phyloP scores from a whole-genome alignment of 2,888 invertebrate genomes.

The Eristalis pertinax region DNA sequence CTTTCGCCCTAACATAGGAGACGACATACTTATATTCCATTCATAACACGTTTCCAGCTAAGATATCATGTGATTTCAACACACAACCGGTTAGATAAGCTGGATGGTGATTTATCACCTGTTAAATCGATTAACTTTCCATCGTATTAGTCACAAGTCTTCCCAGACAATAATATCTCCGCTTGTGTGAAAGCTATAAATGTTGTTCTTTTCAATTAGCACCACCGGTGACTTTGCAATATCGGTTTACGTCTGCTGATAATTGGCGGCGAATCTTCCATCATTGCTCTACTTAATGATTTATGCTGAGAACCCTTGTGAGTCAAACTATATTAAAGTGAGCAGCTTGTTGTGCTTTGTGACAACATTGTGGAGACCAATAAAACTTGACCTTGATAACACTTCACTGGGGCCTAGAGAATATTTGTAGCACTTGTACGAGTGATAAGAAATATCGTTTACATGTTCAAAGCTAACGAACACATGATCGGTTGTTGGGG shows the following conservation, averaged over 20 bases:
- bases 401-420: slow-evolving; percentile 1
- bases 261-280: background rate
- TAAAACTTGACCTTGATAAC: slow-evolving; percentile 30
- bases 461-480: background rate
- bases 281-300: slow-evolving; percentile 3
- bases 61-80: background rate
- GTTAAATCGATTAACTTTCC: background rate
- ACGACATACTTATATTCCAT: too few relatives aligned
- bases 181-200: background rate
- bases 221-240: background rate
- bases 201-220: slow-evolving; percentile 9
- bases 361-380: background rate
- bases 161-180: background rate
- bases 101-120: background rate
- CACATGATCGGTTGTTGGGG: slow-evolving; percentile 16
- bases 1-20: too few relatives aligned
- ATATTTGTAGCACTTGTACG: background rate
- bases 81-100: background rate
- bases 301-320: background rate
- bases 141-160: background rate
- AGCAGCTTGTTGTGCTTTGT: background rate
- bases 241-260: slow-evolving; percentile 12
- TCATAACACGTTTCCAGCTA: background rate
- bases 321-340: background rate
- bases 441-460: background rate